These are phyloP conservation scores for Rhinella marina DNA, from an alignment of 2,797 vertebrate genomes.

Conservation along the genomic window DNA sequence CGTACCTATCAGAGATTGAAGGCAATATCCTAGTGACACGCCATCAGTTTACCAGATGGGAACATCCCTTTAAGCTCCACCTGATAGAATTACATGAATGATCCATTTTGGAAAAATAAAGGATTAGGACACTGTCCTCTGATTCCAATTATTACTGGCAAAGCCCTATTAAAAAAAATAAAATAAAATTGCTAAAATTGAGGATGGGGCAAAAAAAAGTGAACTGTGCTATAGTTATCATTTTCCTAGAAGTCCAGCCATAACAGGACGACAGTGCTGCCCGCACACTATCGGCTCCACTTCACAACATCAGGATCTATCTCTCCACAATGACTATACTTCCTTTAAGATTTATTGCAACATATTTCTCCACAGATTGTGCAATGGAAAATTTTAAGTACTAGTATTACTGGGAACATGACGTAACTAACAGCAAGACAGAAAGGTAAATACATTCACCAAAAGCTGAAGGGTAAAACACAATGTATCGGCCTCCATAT, in stretches of 20 bases:
- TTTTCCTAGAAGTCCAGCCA: neutral
- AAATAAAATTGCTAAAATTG: too few relatives aligned
- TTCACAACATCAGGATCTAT: neutral
- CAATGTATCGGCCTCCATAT: neutral
- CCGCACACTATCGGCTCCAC: neutral
- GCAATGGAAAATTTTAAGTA: constrained; percentile 4
- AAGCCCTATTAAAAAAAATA: too few relatives aligned
- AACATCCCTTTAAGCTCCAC: too few relatives aligned
- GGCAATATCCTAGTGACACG: too few relatives aligned
- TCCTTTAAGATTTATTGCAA: neutral
- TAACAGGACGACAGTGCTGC: neutral
- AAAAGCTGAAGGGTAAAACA: neutral
- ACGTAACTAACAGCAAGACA: neutral
- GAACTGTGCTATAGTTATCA: too few relatives aligned
- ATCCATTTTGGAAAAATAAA: too few relatives aligned
- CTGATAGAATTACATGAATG: too few relatives aligned
- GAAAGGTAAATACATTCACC: neutral
- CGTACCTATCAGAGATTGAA: too few relatives aligned
- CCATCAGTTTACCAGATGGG: too few relatives aligned
- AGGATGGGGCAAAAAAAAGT: too few relatives aligned
- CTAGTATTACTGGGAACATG: neutral
- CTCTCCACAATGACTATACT: neutral
- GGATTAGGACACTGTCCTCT: too few relatives aligned
- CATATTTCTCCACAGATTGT: neutral
- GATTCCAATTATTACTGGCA: too few relatives aligned